Conservation (phyloP, 1,140 invertebrate species). For the Sycobia sp. region DNA sequence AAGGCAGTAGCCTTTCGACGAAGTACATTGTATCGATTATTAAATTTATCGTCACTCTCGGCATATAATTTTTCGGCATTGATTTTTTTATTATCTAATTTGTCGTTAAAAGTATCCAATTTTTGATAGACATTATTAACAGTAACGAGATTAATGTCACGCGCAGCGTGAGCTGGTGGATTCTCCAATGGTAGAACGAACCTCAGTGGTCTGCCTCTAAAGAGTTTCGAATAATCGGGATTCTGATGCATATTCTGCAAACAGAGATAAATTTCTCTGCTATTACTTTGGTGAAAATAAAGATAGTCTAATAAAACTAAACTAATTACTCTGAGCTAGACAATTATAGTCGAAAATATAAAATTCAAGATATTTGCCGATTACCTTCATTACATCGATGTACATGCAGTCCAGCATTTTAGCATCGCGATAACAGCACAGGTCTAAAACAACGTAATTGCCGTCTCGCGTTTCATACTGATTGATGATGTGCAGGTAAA, state of each 20-base stretch:
- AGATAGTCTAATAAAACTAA: too few relatives aligned
- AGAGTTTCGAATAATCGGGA: slow-evolving; percentile 79
- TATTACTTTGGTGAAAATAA: not conserved
- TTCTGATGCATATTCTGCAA: slow-evolving; percentile 79
- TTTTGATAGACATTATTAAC: slow-evolving; percentile 46
- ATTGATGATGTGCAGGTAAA: slow-evolving; percentile 90
- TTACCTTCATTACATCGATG: slow-evolving; percentile 76
- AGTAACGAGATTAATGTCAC: slow-evolving; percentile 60
- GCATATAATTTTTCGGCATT: slow-evolving; percentile 5
- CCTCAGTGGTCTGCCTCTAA: slow-evolving; percentile 75
- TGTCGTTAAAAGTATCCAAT: slow-evolving; percentile 26
- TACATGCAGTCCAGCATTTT: slow-evolving; percentile 87
- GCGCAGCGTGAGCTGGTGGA: slow-evolving; percentile 23
- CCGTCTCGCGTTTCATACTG: slow-evolving; percentile 74
- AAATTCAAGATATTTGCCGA: not conserved
- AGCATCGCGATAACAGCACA: slow-evolving; percentile 82
- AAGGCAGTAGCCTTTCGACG: slow-evolving; percentile 62
- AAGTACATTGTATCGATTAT: slow-evolving; percentile 37
- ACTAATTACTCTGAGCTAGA: not conserved
- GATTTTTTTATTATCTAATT: slow-evolving; percentile 8
- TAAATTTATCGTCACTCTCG: slow-evolving; percentile 1
- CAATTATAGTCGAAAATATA: slow-evolving; percentile 11
- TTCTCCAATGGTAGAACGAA: slow-evolving; percentile 70
- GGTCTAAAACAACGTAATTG: slow-evolving; percentile 76
- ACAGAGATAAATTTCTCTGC: too few relatives aligned